Evolutionary conservation across 2,888 invertebrate species (phyloP), one percentile per base, ranked within the genome.

Genomic region (Diarsia rubi): DNA sequence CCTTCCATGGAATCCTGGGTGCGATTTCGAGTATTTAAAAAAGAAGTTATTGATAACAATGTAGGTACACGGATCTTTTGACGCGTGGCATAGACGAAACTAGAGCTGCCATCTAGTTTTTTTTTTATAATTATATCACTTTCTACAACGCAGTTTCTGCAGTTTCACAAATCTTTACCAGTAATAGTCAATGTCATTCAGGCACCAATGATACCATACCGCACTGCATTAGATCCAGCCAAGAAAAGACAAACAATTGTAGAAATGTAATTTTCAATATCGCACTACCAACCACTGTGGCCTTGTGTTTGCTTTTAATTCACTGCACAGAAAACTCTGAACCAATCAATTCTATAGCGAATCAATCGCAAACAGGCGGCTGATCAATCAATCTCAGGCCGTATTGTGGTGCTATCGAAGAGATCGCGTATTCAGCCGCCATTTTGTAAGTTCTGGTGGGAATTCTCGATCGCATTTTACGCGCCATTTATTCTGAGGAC

Each of bases 331-430:
- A 69, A 67, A 75, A 45, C 47, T 75, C 31, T 57, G 44, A 75
- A 70, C 57, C 79, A 75, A 79, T 67, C 62, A 74, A 63, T 83
- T 69, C 19, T 62, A 60, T 59, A 66, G 67, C 76, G 37, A 73
- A 79, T 83, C 79, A 79, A 75, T 73, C 64, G 70, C 70, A 70
- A 79, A 79, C 75, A 75, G 45, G 49, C 73, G 14, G 27, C 59
- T 72, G 72, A 86, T 75, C 77, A 79, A 79, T 79, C 79, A 79
- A 75, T 79, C 79, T 52, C 59, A 45, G 67, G 14, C 74, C 63
- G 21, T 52, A 69, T 64, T 79, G 57, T 63, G 69, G 59, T 24
- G 47, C 54, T 73, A 49, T 62, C 60, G 27, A 31, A 52, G 21
- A 45, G 24, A 74, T 54, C 37, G 64, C 49, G n/a, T 37, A 19